These are phyloP conservation scores for Rugalucina vietnamica DNA, from an alignment of 2,888 invertebrate genomes.

Conservation along the genomic window DNA sequence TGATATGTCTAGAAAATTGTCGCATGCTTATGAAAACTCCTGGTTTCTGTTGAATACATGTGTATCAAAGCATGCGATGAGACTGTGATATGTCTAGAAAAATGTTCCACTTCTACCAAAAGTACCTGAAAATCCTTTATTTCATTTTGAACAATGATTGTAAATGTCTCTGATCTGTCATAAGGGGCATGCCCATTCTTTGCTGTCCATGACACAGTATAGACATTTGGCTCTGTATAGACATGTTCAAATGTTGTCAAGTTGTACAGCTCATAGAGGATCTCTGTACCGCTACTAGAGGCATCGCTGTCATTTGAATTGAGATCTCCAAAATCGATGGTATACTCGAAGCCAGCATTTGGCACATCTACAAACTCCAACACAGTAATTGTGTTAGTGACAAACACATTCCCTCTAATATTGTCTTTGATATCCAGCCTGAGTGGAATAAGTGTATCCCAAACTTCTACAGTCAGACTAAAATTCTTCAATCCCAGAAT, in stretches of 20 bases:
- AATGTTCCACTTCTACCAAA: not conserved
- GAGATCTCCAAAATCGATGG: slow-evolving; percentile 53
- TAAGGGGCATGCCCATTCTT: slow-evolving; percentile 38
- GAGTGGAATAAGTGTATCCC: slow-evolving; percentile 46
- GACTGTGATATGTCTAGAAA: no score
- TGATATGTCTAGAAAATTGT: no score
- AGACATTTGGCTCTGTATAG: slow-evolving; percentile 35
- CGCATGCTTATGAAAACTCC: no score
- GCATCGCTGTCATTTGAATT: not conserved
- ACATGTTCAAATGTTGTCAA: slow-evolving; percentile 43
- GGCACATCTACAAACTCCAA: slow-evolving; percentile 49
- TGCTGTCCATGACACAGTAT: slow-evolving; percentile 47
- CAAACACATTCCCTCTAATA: slow-evolving; percentile 34
- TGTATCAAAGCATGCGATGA: no score
- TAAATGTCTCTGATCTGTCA: slow-evolving; percentile 25
- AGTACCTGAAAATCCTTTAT: not conserved
- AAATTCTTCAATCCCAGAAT: slow-evolving; percentile 14
- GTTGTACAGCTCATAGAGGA: slow-evolving; percentile 35
- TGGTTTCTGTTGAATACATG: no score
- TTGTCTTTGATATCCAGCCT: slow-evolving; percentile 28
- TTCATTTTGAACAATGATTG: slow-evolving; percentile 49
- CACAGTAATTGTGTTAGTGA: slow-evolving; percentile 45
- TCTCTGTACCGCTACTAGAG: slow-evolving; percentile 18
- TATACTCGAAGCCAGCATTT: slow-evolving; percentile 47
- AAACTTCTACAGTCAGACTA: slow-evolving; percentile 26